A percentile compares a stretch with the other conserved stretches of the same genome.
Evolutionary conservation across 2,113 vertebrate species (phyloP).

Genomic region (Ceyx melanurus): DNA sequence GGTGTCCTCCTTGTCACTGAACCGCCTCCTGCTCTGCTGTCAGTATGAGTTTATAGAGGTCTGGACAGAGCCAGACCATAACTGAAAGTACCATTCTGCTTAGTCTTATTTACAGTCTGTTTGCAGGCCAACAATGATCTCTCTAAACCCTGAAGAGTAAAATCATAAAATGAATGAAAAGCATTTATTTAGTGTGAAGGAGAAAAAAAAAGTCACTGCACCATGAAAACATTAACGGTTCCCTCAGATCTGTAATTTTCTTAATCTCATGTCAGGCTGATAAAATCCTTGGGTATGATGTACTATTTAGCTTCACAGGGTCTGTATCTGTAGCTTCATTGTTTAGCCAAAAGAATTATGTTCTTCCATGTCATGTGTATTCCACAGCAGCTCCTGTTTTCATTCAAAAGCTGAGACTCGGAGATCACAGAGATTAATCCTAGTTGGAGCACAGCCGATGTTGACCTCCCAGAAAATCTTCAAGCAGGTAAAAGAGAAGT

Average conservation of each 20-base stretch:
- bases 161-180: neutral
- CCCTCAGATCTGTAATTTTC: conserved; percentile 14
- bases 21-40: neutral
- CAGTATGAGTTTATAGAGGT: neutral
- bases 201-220: neutral
- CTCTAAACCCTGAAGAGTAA: neutral
- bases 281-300: neutral
- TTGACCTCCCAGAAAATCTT: conserved; percentile 31
- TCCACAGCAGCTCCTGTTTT: neutral
- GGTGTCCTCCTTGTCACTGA: neutral
- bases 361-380: neutral
- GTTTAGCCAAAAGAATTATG: conserved; percentile 10
- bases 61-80: neutral
- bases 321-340: neutral
- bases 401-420: neutral
- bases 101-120: neutral
- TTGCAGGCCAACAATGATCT: neutral
- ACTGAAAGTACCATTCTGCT: neutral
- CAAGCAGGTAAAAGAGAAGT: neutral
- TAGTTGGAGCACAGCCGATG: neutral
- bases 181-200: neutral
- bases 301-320: neutral
- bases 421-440: neutral
- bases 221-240: neutral
- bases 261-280: neutral